Conservation (phyloP, 2,888 invertebrate genomes). For the Ceriagrion tenellum region DNA sequence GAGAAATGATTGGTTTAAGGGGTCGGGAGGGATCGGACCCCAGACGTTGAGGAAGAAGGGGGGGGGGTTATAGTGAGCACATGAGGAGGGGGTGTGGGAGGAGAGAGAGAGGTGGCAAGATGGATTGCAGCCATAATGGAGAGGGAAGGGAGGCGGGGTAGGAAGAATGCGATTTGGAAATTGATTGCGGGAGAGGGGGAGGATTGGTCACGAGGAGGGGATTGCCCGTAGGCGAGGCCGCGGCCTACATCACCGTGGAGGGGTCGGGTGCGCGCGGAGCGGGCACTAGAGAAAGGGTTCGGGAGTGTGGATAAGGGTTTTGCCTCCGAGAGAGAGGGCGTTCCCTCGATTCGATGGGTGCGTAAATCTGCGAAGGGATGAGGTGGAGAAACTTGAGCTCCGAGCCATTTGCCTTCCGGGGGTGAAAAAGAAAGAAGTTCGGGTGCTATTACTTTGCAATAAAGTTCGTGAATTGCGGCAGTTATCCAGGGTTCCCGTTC, state of each 20-base stretch:
- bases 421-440: background rate
- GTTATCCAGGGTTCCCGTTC: background rate
- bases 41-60: background rate
- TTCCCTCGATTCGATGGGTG: background rate
- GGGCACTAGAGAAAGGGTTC: background rate
- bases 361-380: conserved; percentile 14
- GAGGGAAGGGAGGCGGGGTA: background rate
- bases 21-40: background rate
- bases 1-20: background rate
- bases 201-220: background rate
- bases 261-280: background rate
- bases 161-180: background rate
- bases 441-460: background rate
- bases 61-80: background rate
- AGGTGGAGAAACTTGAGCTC: background rate
- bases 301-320: background rate
- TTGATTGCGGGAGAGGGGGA: background rate
- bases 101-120: background rate
- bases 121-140: conserved; percentile 30
- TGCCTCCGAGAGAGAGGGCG: background rate
- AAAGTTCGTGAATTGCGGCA: background rate
- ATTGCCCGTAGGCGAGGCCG: too few species aligned
- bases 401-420: background rate
- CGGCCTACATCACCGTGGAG: background rate
- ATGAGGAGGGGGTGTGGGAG: background rate